phyloP scores from a whole-genome alignment of 2,797 vertebrate genomes.

The Leucoraja ocellata region DNA sequence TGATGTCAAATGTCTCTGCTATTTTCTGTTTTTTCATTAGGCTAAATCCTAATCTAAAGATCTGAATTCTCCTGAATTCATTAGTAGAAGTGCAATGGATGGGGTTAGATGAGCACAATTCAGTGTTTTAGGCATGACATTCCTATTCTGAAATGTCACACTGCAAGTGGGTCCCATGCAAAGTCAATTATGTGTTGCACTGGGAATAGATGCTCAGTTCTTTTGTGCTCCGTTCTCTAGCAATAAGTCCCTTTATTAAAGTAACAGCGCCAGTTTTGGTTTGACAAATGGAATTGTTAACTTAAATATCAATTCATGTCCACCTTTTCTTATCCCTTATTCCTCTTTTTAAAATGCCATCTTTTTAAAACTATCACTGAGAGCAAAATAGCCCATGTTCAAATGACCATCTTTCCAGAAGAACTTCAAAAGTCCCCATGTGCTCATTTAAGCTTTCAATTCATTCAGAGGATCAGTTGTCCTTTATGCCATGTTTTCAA shows the following conservation, averaged over 20 bases:
- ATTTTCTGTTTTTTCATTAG: neutral
- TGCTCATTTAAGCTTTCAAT: neutral
- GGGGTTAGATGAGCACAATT: neutral
- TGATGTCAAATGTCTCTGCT: neutral
- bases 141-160: neutral
- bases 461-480: no score
- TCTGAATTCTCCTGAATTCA: neutral
- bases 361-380: neutral
- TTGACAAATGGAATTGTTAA: neutral
- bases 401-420: neutral
- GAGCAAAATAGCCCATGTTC: neutral
- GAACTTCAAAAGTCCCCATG: neutral
- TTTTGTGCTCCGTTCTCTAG: no score
- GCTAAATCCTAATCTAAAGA: neutral
- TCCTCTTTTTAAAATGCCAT: neutral
- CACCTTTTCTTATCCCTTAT: neutral
- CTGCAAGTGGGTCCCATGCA: neutral
- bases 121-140: neutral
- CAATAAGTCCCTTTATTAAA: no score
- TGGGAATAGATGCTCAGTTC: neutral
- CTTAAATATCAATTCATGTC: neutral
- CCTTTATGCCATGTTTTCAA: neutral
- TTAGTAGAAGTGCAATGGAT: neutral
- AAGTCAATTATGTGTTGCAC: neutral
- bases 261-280: neutral